phyloP scores from a whole-genome alignment of 2,888 invertebrate species.

The Ormyrus thymus region DNA sequence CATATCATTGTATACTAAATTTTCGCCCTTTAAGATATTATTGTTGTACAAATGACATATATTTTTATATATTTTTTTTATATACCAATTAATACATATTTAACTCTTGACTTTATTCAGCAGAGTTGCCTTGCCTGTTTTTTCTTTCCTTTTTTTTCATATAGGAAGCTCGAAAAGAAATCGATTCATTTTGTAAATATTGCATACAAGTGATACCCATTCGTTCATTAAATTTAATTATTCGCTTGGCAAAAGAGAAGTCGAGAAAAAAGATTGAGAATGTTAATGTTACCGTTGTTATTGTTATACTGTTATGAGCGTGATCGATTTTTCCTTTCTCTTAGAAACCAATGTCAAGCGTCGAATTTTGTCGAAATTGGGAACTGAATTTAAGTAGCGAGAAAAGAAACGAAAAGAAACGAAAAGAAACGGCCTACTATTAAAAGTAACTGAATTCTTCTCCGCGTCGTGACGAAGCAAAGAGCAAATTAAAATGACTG shows the following conservation, averaged over 20 bases:
- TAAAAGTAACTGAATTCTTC: not conserved
- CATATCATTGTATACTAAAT: slow-evolving; percentile 52
- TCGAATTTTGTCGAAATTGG: slow-evolving; percentile 49
- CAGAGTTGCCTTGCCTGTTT: slow-evolving; percentile 11
- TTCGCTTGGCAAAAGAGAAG: slow-evolving; percentile 29
- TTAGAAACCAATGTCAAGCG: slow-evolving; percentile 28
- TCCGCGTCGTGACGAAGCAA: slow-evolving; percentile 10
- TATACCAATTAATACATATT: slow-evolving; percentile 40
- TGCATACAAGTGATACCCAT: slow-evolving; percentile 37
- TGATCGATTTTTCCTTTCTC: slow-evolving; percentile 22
- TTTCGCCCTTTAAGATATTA: slow-evolving; percentile 43
- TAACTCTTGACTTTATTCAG: slow-evolving; percentile 15
- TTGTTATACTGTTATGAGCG: slow-evolving; percentile 46
- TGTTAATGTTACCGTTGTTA: slow-evolving; percentile 41
- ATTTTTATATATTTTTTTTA: slow-evolving; percentile 56
- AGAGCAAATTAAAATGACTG: not conserved
- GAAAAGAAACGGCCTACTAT: slow-evolving; percentile 39
- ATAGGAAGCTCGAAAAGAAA: not conserved
- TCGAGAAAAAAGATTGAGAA: slow-evolving; percentile 22
- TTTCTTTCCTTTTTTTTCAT: slow-evolving; percentile 15
- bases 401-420: not conserved
- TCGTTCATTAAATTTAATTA: slow-evolving; percentile 41
- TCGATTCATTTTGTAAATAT: slow-evolving; percentile 54
- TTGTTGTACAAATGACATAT: slow-evolving; percentile 53
- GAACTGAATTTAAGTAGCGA: slow-evolving; percentile 7